These are phyloP conservation scores for Meghimatium bilineatum DNA, from an alignment of 2,888 invertebrate genomes.

Conservation along the genomic window DNA sequence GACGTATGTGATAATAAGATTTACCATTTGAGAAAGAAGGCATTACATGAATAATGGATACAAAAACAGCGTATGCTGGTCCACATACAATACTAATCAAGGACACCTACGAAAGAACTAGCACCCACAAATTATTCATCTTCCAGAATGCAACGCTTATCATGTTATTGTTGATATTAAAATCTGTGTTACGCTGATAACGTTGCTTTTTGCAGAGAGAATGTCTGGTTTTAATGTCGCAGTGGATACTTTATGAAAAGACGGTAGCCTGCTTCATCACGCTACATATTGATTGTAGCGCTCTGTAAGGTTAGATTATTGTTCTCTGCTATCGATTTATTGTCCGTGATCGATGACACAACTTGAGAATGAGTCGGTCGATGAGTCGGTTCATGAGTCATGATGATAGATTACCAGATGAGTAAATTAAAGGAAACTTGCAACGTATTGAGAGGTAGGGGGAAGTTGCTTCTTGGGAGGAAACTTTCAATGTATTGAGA, in stretches of 20 bases:
- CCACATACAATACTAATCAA: too few relatives aligned
- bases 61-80: too few relatives aligned
- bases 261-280: neutral
- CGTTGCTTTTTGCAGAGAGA: neutral
- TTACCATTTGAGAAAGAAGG: too few relatives aligned
- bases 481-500: too few relatives aligned
- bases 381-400: constrained; percentile 4
- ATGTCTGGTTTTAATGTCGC: neutral
- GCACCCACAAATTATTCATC: too few relatives aligned
- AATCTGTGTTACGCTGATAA: neutral
- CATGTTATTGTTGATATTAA: too few relatives aligned
- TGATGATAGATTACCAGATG: neutral
- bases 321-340: constrained; percentile 22
- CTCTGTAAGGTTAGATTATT: constrained; percentile 11
- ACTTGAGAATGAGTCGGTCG: constrained; percentile 2
- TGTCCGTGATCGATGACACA: constrained; percentile 8
- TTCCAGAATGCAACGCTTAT: too few relatives aligned
- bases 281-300: neutral
- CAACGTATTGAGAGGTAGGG: neutral
- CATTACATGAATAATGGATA: too few relatives aligned
- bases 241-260: constrained; percentile 6
- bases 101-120: too few relatives aligned
- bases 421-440: neutral
- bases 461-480: neutral
- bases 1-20: too few relatives aligned